Percentiles rank a stretch among this genome's conserved stretches.
Conservation (phyloP, 1,140 invertebrate genomes). For the Plutomurus gul region DNA sequence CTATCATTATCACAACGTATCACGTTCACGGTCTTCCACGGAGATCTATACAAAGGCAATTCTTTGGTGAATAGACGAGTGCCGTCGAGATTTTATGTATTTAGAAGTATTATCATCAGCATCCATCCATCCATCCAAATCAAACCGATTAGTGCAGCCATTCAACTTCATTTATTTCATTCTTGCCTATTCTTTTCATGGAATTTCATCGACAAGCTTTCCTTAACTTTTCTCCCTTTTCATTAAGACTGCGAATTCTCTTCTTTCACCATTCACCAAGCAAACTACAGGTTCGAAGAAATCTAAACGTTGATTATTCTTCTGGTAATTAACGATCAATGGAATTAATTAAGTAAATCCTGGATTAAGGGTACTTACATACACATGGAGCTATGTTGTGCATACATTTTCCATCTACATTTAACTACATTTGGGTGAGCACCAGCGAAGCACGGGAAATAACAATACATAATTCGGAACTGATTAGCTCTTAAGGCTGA, state of each 20-base stretch:
- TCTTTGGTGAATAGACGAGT: too few relatives aligned
- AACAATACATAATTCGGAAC: too few relatives aligned
- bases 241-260: not conserved
- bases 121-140: constrained; percentile 20
- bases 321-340: constrained; percentile 25
- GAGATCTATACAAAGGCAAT: too few relatives aligned
- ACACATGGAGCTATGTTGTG: too few relatives aligned
- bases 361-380: too few relatives aligned
- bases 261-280: not conserved
- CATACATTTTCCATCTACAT: too few relatives aligned
- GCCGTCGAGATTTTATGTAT: too few relatives aligned
- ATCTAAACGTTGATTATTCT: constrained; percentile 9
- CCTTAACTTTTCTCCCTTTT: not conserved
- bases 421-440: too few relatives aligned
- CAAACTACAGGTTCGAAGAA: not conserved
- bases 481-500: too few relatives aligned
- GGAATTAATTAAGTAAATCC: constrained; percentile 25
- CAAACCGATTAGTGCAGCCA: constrained; percentile 22
- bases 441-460: too few relatives aligned
- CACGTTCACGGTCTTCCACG: too few relatives aligned
- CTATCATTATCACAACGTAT: too few relatives aligned
- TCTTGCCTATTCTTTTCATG: constrained; percentile 11
- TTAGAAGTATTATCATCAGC: not conserved
- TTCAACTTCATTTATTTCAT: constrained; percentile 25
- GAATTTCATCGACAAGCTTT: not conserved